These are phyloP conservation scores for Pimephales promelas DNA, from an alignment of 2,113 vertebrate species.

Conservation along the genomic window DNA sequence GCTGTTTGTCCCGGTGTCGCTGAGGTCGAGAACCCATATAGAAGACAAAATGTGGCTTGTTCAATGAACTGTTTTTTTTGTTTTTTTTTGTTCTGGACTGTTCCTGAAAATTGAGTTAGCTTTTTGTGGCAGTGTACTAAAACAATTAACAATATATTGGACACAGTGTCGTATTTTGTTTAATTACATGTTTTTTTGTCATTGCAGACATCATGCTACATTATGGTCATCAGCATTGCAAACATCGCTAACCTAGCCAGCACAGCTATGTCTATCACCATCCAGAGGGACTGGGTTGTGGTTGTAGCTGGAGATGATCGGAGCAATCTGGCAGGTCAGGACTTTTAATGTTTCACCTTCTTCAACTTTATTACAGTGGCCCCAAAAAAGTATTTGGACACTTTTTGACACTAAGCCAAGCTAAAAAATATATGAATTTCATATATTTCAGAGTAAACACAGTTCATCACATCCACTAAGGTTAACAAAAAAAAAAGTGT, in stretches of 20 bases:
- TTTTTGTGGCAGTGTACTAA: neutral
- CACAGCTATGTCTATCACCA: constrained; percentile 93
- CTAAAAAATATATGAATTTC: neutral
- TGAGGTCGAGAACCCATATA: neutral
- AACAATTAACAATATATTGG: neutral
- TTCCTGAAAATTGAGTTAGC: neutral
- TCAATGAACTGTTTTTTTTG: neutral
- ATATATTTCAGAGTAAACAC: neutral
- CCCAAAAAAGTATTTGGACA: neutral
- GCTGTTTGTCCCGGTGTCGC: neutral
- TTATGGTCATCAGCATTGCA: constrained; percentile 94
- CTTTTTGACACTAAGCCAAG: neutral
- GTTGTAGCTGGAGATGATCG: constrained; percentile 95
- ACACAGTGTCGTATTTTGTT: neutral
- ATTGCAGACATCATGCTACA: constrained; percentile 89
- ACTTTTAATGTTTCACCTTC: constrained; percentile 45
- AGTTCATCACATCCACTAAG: neutral
- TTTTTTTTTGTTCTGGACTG: constrained; percentile 1
- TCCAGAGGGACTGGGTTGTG: constrained; percentile 98
- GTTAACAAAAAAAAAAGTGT: neutral
- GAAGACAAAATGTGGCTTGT: neutral
- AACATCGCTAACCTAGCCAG: constrained; percentile 97
- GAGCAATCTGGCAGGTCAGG: constrained; percentile 91
- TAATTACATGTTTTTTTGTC: neutral
- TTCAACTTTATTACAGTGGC: constrained; percentile 37